These are phyloP conservation scores for Alethe diademata DNA, from an alignment of 2,113 vertebrate genomes.

Conservation along the genomic window DNA sequence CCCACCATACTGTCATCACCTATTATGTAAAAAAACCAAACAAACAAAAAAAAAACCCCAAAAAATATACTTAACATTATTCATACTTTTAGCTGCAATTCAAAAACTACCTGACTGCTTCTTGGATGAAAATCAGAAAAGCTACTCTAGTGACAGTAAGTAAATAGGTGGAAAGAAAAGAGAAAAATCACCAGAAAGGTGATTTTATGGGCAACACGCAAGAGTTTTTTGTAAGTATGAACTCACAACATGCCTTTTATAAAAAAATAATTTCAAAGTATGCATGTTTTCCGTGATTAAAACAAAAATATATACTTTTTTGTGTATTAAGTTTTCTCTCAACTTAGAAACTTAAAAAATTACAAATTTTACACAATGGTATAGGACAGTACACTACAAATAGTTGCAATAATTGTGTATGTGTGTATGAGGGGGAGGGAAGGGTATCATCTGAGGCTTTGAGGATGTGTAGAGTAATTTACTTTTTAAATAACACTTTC, in stretches of 20 bases:
- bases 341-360: neutral
- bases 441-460: neutral
- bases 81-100: neutral
- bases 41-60: neutral
- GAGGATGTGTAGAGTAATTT: neutral
- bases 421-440: accelerated
- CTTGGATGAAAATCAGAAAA: neutral
- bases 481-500: neutral
- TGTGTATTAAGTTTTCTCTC: neutral
- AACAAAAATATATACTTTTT: neutral
- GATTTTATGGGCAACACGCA: neutral
- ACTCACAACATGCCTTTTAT: neutral
- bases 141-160: neutral
- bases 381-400: neutral
- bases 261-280: neutral
- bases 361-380: accelerated
- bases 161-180: neutral
- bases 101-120: neutral
- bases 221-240: neutral
- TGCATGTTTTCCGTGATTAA: neutral
- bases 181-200: neutral
- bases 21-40: neutral
- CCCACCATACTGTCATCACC: neutral
- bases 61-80: neutral
- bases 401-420: neutral